Evolutionary conservation across 2,888 invertebrate genomes (phyloP).

Genomic region (Tachina grossa): DNA sequence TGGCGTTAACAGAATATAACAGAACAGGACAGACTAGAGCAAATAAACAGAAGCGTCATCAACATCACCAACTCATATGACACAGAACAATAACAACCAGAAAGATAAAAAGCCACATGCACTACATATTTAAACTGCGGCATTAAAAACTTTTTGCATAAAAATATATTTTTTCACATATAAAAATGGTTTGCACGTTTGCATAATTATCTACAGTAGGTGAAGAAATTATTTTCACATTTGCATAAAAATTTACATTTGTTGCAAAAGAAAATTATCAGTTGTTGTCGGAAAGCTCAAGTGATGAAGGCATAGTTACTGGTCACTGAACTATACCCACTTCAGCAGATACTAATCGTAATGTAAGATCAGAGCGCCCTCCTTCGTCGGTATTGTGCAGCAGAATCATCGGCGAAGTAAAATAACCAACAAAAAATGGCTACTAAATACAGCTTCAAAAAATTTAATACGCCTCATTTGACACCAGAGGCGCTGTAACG

Average conservation of each 20-base stretch:
- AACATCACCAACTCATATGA: constrained; percentile 32
- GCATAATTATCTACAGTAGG: constrained; percentile 17
- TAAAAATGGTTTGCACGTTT: constrained; percentile 10
- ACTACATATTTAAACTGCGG: not conserved
- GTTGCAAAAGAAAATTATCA: too few relatives aligned
- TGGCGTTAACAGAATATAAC: constrained; percentile 38
- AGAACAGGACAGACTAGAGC: constrained; percentile 24
- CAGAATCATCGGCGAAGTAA: too few relatives aligned
- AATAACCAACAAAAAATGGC: too few relatives aligned
- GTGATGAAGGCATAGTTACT: too few relatives aligned
- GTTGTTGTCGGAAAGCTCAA: too few relatives aligned
- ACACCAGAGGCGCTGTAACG: too few relatives aligned
- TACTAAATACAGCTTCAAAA: too few relatives aligned
- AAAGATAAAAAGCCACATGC: constrained; percentile 10
- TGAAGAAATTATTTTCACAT: constrained; percentile 17
- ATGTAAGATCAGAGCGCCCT: too few relatives aligned
- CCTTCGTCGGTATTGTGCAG: too few relatives aligned
- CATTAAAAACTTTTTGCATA: constrained; percentile 38
- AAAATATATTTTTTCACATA: constrained; percentile 21
- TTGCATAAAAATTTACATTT: not conserved
- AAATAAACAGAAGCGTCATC: constrained; percentile 48
- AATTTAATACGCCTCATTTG: too few relatives aligned
- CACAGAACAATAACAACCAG: constrained; percentile 10
- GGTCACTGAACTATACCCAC: too few relatives aligned
- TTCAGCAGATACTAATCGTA: too few relatives aligned